A percentile compares a stretch with the other conserved stretches of the same genome.
Evolutionary conservation across 2,113 vertebrate species (phyloP).

Genomic region (Elgaria multicarinata): DNA sequence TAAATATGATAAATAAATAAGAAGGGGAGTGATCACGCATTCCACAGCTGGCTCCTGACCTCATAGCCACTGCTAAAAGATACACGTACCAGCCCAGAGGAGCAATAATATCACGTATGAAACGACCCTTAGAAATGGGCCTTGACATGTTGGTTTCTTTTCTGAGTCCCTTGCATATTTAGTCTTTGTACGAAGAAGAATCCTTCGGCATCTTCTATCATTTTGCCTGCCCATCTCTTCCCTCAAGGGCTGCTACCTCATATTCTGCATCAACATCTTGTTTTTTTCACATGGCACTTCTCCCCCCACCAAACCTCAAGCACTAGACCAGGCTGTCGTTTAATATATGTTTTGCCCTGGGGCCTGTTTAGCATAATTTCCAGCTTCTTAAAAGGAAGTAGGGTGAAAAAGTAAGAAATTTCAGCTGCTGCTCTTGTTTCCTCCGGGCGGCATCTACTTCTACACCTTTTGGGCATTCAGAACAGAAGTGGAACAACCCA

Average conservation of each 20-base stretch:
- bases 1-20: too few species aligned
- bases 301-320: neutral
- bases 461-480: neutral
- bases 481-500: neutral
- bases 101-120: neutral
- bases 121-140: neutral
- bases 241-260: conserved; percentile 9
- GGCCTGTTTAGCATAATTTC: conserved; percentile 43
- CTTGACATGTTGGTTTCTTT: neutral
- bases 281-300: conserved; percentile 23
- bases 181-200: neutral
- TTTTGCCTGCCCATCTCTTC: neutral
- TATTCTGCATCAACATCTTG: neutral
- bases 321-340: conserved; percentile 36
- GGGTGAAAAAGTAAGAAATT: conserved; percentile 19
- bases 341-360: conserved; percentile 53
- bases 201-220: conserved; percentile 28
- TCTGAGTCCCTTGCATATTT: neutral
- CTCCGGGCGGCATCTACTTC: neutral
- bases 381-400: conserved; percentile 16
- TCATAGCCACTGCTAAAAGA: neutral
- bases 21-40: neutral
- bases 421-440: conserved; percentile 2
- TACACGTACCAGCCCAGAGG: neutral
- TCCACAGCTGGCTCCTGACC: neutral